Base-by-base conservation (phyloP, 2,113 vertebrate species). In the Coregonus clupeaformis region DNA sequence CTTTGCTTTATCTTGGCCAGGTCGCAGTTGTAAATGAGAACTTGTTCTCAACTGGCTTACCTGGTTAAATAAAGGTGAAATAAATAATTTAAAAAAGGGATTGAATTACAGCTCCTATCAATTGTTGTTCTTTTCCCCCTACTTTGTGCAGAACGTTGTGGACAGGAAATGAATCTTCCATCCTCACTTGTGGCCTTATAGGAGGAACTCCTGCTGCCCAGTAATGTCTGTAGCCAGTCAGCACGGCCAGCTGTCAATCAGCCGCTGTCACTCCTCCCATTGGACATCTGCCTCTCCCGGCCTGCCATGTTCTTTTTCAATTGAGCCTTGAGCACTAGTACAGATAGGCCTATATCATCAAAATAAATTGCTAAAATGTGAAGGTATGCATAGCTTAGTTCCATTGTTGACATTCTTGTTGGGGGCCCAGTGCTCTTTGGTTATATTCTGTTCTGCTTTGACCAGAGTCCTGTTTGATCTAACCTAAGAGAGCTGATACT, bases 91-190 rank as follows among this genome's bases (percentile, higher is more conserved):
- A n/a, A n/a, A n/a, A n/a, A n/a, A n/a, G 42, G 9, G 5, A 45
- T 6, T 5, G 42, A 45, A 45, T 45, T 45, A 79, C 91, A 82
- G 83, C 82, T 78, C 69, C 3, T 78, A 92, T 91, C 77, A 86
- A 92, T 91, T 90, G 84, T 87, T 86, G 77, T 84, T 87, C 79
- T 85, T 84, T 87, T 83, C 84, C 88, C 71, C 7, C 63, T 24
- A 65, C 62, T 88, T 89, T 87, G 24, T 71, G 49, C 86, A 87
- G 80, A 87, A 75, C 75, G 75, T 42, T 83, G 74, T 30, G 89
- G 73, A 77, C 90, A 90, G 90, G 89, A 92, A 92, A 87, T 89
- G 84, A 87, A 88, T 91, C 82, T 83, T 90, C 80, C 77, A 78
- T 69, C 72, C 71, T 74, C 79, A 76, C 80, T 72, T 72, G 52